These are phyloP conservation scores for Paedocypris sp. DNA, from an alignment of 2,113 vertebrate species.

Conservation along the genomic window DNA sequence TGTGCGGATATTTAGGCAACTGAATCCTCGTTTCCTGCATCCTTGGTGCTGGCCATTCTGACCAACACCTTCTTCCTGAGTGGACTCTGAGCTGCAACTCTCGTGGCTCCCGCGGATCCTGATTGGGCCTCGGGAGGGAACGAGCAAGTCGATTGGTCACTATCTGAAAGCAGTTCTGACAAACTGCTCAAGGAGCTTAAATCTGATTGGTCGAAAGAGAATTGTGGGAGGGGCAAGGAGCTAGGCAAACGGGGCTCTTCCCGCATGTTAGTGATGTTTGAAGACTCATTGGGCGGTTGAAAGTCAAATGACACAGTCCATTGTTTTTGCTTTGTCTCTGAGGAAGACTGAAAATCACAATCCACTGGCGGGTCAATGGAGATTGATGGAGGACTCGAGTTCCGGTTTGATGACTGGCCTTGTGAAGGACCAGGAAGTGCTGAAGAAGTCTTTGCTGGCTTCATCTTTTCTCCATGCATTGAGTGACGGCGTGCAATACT, in stretches of 20 bases:
- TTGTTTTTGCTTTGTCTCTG: slow-evolving; percentile 65
- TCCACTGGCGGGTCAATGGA: slow-evolving; percentile 72
- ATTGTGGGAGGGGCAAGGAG: slow-evolving; percentile 60
- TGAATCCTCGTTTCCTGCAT: slow-evolving; percentile 17
- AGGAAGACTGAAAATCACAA: slow-evolving; percentile 49
- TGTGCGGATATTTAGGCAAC: slow-evolving; percentile 7
- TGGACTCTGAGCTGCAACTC: slow-evolving; percentile 49
- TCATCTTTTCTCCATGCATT: slow-evolving; percentile 37
- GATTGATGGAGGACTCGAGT: slow-evolving; percentile 82
- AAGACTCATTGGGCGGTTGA: slow-evolving; percentile 51
- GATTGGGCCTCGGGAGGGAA: slow-evolving; percentile 26
- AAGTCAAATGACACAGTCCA: slow-evolving; percentile 82
- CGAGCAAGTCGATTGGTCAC: slow-evolving; percentile 42
- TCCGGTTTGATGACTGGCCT: slow-evolving; percentile 79
- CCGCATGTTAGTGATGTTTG: slow-evolving; percentile 53
- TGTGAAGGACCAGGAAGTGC: slow-evolving; percentile 52
- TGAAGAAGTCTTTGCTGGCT: neutral
- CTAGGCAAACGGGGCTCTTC: slow-evolving; percentile 50
- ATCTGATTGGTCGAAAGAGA: slow-evolving; percentile 67
- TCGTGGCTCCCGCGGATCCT: slow-evolving; percentile 35
- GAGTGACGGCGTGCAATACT: slow-evolving; percentile 57
- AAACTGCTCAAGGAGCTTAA: slow-evolving; percentile 48
- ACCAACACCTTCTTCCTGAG: slow-evolving; percentile 45
- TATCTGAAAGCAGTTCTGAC: slow-evolving; percentile 52
- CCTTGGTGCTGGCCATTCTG: slow-evolving; percentile 14